Conservation (phyloP, 1,140 invertebrate species). For the Drosophila varians region DNA sequence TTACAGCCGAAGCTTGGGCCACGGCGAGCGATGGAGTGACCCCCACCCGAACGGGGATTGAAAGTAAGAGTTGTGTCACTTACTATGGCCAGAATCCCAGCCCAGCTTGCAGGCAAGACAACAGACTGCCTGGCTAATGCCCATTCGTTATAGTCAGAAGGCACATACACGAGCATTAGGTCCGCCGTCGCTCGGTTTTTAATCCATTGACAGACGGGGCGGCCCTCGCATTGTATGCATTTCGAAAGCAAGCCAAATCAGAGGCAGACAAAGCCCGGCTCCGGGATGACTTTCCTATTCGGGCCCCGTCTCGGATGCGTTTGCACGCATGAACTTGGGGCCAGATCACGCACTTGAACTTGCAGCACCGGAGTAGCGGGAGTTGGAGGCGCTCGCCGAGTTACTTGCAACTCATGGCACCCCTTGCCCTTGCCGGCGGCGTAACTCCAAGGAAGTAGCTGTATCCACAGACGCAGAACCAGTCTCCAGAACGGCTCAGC, state of each 20-base stretch:
- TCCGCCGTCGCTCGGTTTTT: constrained; percentile 2
- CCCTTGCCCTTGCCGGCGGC: constrained; percentile 6
- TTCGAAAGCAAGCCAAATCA: constrained; percentile 48
- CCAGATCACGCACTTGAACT: constrained; percentile 31
- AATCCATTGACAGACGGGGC: constrained; percentile 28
- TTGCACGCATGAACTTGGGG: constrained; percentile 2
- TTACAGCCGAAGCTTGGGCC: not conserved
- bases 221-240: constrained; percentile 28
- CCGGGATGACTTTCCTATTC: not conserved
- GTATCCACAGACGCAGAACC: too few species aligned
- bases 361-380: not conserved
- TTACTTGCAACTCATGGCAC: too few species aligned
- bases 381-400: not conserved
- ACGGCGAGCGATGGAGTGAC: constrained; percentile 16
- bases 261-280: not conserved
- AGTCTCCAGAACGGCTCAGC: not conserved
- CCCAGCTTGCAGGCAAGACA: constrained; percentile 9
- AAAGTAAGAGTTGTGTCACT: constrained; percentile 37
- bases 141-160: constrained; percentile 34
- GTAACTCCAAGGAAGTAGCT: not conserved
- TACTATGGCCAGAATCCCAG: constrained; percentile 32
- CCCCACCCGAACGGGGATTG: constrained; percentile 10
- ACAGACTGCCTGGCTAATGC: constrained; percentile 21
- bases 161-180: constrained; percentile 7
- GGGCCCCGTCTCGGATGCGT: not conserved